Base-by-base conservation (phyloP, 2,797 vertebrate species). In the Manis javanica region DNA sequence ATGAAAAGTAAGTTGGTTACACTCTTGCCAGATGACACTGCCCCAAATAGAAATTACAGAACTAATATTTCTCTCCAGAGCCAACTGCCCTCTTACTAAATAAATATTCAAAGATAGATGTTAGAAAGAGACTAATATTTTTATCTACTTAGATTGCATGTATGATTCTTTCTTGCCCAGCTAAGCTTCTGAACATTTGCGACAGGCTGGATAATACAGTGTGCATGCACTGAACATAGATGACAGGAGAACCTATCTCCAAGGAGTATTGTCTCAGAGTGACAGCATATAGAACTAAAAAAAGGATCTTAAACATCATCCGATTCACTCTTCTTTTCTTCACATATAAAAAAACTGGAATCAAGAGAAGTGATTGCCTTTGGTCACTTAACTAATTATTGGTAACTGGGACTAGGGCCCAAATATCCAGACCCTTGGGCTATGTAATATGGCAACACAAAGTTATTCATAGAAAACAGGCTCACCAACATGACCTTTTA, bases 381-480 rank as follows among this genome's bases (percentile, higher is more conserved):
- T 97, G 31, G 26, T 96, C 11, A 34, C 61, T 79, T 59, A 87
- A 66, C 57, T 91, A 63, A 63, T 93, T 91, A 87, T 85, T 86
- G 68, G 15, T 90, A 69, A 84, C 12, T 90, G 55, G 21, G 19
- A 51, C 39, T 82, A 59, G 85, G 61, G 74, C 6, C 16, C 59
- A 86, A 34, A 82, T 75, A 64, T 31, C 37, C 21, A 86, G 49
- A 81, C 51, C 92, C 31, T 46, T 95, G 2, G 9, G 31, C 10
- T 31, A 29, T 57, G 57, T n/a, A 88, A 0, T 81, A 59, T 83
- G 78, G 46, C 34, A 46, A 59, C 39, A 26, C 11, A 21, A 61
- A 49, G 68, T 9, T 29, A 83, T 82, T 96, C 68, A 72, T 92
- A 42, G 66, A 51, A 77, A 96, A 85, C 82, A 79, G 81, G 34